Base-by-base conservation (phyloP, 2,888 invertebrate genomes). In the Crocallis elinguaria region DNA sequence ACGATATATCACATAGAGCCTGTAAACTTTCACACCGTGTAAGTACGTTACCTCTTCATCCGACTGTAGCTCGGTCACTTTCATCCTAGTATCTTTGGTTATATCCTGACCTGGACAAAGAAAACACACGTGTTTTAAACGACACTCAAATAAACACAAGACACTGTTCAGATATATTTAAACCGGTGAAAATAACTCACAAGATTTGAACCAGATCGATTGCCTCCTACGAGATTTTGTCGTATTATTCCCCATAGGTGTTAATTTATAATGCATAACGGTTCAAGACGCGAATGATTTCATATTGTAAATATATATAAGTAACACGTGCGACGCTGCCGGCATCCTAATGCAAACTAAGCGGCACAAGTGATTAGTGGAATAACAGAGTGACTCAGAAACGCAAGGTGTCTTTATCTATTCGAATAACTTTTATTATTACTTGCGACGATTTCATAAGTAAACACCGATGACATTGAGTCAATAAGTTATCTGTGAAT, bases 31-130 rank as follows among this genome's bases (percentile, higher is more conserved):
- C 23, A 23, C 3, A 3, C 23, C 1, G 3, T 23, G 8, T 7
- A 23, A 23, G 3, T 6, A 27, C 13, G n/a, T 43, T 65, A 92
- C 92, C 86, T 92, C 92, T 60, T 92, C 91, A 64, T 89, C 91
- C 2, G 88, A 82, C 42, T 82, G 87, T 39, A 90, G 62, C 63
- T 92, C 92, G 33, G 82, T 89, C 57, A 88, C 86, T 81, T 87
- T 90, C 82, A 92, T 86, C 75, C 91, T 86, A 46, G 87, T 91
- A 55, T 92, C 92, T 76, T 86, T 90, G 73, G 82, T 90, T 72
- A 88, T 85, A 70, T 92, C 92, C 77, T 92, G 92, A 79, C 92
- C 92, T 92, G 79, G 52, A 81, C 78, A 84, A 79, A 84, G n/a
- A 79, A 80, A 78, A 74, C 61, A 64, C 73, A 77, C 72, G 64